Evolutionary conservation across 2,797 vertebrate genomes (phyloP), one percentile per base, ranked within the genome.

Genomic region (Acipenser oxyrinchus): DNA sequence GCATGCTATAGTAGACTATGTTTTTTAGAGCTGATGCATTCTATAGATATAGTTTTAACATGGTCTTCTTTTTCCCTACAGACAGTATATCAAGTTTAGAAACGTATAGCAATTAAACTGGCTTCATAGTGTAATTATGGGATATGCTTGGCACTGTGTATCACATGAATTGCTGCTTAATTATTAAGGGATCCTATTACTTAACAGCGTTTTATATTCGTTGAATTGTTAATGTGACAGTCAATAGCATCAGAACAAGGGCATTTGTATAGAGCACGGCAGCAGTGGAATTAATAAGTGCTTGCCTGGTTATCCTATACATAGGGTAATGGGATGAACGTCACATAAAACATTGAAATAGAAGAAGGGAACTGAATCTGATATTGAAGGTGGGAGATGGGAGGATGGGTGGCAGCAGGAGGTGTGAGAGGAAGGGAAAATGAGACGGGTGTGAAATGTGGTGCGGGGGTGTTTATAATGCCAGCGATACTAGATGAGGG

Each of bases 101-200:
- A 37, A 37, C 23, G 4, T 37, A 37, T 63, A 51, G 48, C 64
- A 61, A 50, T 62, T 60, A 51, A 51, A 48, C 11, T 48, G 57
- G 64, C 53, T 55, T 71, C 66, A 70, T 37, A 66, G 37, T 15
- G 50, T 69, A 72, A 72, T 69, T 70, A 64, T 4, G 62, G 61
- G 6, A 67, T 57, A 63, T 55, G 62, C 50, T 70, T 67, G 62
- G 48, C 49, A 57, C 49, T 49, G 11, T 49, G 11, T 11, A 66
- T 55, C 71, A 69, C 65, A 61, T 64, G 49, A 59, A 67, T 71
- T 67, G 50, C 69, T 68, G 13, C 63, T 74, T 68, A 64, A 74
- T 77, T 70, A 73, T 74, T 74, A 62, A 76, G 55, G 51, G 23
- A 13, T 55, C 15, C 15, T 71, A 74, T 73, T 75, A 70, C 63